phyloP scores from a whole-genome alignment of 2,113 vertebrate species.

The Eurystomus gularis region DNA sequence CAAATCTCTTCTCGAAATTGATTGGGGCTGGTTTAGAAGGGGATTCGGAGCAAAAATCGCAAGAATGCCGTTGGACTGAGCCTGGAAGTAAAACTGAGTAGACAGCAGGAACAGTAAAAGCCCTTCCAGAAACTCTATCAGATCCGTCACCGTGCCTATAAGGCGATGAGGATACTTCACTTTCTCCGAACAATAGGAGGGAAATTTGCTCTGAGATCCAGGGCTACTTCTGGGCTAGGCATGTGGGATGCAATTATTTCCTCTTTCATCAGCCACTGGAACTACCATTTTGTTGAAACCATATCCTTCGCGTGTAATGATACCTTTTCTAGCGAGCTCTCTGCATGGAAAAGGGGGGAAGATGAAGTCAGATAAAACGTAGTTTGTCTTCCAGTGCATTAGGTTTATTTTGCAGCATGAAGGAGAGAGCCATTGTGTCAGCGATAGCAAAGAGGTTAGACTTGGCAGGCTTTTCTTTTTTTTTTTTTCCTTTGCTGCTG shows the following conservation, averaged over 20 bases:
- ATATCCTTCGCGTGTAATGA: constrained; percentile 41
- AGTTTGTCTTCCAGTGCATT: background rate
- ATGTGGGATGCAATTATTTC: constrained; percentile 54
- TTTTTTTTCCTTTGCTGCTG: background rate
- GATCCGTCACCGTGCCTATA: background rate
- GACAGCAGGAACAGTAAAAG: background rate
- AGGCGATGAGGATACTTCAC: constrained; percentile 40
- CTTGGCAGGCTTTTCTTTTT: background rate
- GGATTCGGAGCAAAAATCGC: background rate
- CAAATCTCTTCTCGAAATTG: background rate
- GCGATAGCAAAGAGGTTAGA: background rate
- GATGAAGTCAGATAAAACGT: background rate
- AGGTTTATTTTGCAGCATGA: background rate
- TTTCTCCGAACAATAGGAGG: constrained; percentile 46
- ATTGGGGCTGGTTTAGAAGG: background rate
- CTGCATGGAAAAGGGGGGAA: background rate
- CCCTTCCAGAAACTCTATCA: background rate
- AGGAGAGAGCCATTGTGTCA: background rate
- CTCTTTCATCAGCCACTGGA: constrained; percentile 65
- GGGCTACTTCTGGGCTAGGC: constrained; percentile 39
- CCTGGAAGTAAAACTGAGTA: background rate
- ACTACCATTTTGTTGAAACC: constrained; percentile 65
- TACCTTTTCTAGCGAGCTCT: background rate
- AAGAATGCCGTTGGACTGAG: background rate
- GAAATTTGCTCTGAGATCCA: constrained; percentile 26